A percentile compares a stretch with the other conserved stretches of the same genome.
These are phyloP conservation scores for Galerucella calmariensis DNA, from an alignment of 2,888 invertebrate genomes.

Conservation along the genomic window DNA sequence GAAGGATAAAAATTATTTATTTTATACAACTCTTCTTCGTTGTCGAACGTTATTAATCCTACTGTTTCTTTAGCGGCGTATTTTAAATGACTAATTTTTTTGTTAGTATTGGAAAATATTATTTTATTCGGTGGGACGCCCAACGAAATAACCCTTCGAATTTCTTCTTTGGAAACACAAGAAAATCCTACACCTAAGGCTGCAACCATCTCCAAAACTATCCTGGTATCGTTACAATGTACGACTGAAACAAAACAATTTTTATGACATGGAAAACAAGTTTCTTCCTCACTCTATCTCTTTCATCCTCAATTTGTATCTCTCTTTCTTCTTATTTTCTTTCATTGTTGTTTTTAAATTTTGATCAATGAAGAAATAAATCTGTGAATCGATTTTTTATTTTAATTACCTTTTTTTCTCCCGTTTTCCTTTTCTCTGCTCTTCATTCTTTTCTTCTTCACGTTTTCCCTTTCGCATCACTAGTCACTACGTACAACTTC, in stretches of 20 bases:
- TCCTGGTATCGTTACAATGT: conserved; percentile 71
- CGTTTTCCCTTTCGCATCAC: too few relatives aligned
- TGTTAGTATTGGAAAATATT: conserved; percentile 72
- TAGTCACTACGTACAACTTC: too few relatives aligned
- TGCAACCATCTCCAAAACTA: conserved; percentile 65
- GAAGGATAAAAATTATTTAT: conserved; percentile 66
- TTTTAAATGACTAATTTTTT: conserved; percentile 67
- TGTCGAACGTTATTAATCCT: conserved; percentile 70
- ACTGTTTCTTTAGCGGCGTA: conserved; percentile 68
- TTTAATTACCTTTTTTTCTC: too few relatives aligned
- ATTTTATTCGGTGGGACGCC: conserved; percentile 67
- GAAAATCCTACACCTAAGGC: conserved; percentile 71
- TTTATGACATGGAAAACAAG: neutral
- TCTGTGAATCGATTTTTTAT: too few relatives aligned
- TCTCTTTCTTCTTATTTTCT: too few relatives aligned
- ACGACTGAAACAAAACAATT: conserved; percentile 64
- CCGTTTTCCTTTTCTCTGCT: too few relatives aligned
- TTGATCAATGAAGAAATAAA: too few relatives aligned
- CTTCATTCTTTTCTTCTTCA: too few relatives aligned
- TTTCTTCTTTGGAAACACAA: conserved; percentile 72
- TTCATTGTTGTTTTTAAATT: too few relatives aligned
- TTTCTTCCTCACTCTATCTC: too few relatives aligned
- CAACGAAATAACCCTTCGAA: conserved; percentile 66
- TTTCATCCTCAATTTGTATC: too few relatives aligned
- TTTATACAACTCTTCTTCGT: conserved; percentile 69